These are phyloP conservation scores for Haliclona indistincta DNA, from an alignment of 37 sponge, comb jelly and placozoan species.

Conservation along the genomic window DNA sequence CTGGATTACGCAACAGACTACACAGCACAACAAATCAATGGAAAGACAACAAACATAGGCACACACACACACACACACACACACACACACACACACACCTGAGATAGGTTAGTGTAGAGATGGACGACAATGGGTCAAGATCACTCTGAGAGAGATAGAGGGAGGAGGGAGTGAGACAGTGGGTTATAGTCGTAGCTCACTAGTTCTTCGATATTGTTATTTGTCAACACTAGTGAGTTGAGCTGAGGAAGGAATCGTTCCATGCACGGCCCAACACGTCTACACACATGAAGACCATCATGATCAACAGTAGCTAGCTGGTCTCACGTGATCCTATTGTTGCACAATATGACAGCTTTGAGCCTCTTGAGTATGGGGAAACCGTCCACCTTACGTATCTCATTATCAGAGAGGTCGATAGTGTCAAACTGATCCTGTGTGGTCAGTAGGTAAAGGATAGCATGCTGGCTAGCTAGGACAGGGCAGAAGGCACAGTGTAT, in stretches of 20 bases:
- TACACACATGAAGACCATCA: slow-evolving; percentile 30
- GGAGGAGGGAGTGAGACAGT: not conserved
- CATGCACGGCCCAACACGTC: slow-evolving; percentile 80
- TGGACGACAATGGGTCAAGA: slow-evolving; percentile 61
- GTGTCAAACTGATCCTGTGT: slow-evolving; percentile 94
- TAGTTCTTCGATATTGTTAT: slow-evolving; percentile 87
- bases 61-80: slow-evolving; percentile 20
- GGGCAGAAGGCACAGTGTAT: not conserved
- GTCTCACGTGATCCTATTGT: slow-evolving; percentile 88
- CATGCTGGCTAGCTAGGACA: not conserved
- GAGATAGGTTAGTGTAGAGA: slow-evolving; percentile 58
- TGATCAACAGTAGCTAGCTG: not conserved
- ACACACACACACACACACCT: slow-evolving; percentile 31
- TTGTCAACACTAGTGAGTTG: slow-evolving; percentile 79
- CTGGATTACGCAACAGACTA: slow-evolving; percentile 88
- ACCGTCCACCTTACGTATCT: slow-evolving; percentile 91
- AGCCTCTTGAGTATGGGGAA: slow-evolving; percentile 89
- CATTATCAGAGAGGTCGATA: slow-evolving; percentile 97
- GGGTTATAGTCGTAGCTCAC: slow-evolving; percentile 22
- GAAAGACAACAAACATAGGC: no score
- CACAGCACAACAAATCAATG: not conserved
- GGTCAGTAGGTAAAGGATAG: no score
- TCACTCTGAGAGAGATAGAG: slow-evolving; percentile 46
- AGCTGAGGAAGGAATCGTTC: slow-evolving; percentile 73
- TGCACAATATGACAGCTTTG: slow-evolving; percentile 79